phyloP scores from a whole-genome alignment of 2,797 vertebrate species.

The Notoglanidium macrostoma region DNA sequence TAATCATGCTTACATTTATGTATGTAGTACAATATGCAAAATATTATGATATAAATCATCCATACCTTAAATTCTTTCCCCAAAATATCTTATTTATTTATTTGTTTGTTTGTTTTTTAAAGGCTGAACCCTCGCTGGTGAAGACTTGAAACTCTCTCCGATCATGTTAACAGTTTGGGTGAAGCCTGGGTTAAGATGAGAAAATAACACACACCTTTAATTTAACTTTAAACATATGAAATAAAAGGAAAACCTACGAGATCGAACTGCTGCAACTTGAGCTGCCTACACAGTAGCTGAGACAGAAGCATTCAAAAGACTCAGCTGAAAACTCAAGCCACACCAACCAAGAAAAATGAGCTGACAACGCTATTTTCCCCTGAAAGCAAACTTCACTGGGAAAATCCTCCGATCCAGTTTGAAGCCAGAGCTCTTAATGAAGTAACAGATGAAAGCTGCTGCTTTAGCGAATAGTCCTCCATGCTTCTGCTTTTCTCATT shows the following conservation, averaged over 20 bases:
- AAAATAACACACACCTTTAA: background rate
- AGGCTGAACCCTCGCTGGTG: background rate
- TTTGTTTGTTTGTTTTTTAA: background rate
- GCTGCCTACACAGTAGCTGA: slow-evolving; percentile 1
- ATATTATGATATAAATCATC: background rate
- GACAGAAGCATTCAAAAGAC: background rate
- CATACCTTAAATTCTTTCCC: background rate
- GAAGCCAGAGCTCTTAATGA: slow-evolving; percentile 56
- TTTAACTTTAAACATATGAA: background rate
- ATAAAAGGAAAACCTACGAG: background rate
- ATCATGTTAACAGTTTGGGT: background rate
- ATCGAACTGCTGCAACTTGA: background rate
- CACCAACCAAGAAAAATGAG: slow-evolving; percentile 54
- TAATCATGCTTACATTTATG: background rate
- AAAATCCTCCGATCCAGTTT: slow-evolving; percentile 49
- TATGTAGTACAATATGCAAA: background rate
- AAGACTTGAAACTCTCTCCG: background rate
- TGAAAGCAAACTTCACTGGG: slow-evolving; percentile 59
- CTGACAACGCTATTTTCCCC: slow-evolving; percentile 67
- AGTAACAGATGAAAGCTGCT: slow-evolving; percentile 46
- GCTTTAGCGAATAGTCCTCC: slow-evolving; percentile 31
- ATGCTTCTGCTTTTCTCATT: background rate
- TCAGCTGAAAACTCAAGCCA: slow-evolving; percentile 25
- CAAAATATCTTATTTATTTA: background rate
- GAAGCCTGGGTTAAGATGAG: background rate